Conservation (phyloP, 2,797 vertebrate genomes). For the Alfaro cultratus region DNA sequence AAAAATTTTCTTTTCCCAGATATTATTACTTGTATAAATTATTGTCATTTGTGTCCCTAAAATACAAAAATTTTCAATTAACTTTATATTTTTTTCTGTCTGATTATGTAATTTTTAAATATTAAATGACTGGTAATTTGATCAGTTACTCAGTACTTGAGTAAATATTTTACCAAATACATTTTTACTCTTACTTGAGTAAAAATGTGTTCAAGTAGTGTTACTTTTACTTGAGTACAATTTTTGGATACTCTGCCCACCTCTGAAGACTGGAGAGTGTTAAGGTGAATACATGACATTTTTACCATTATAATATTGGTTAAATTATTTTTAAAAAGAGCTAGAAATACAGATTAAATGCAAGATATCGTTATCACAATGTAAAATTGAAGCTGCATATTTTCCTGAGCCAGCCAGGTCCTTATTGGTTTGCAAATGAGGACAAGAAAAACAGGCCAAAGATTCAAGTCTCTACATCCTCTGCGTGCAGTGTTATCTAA, state of each 20-base stretch:
- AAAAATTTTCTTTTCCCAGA: too few relatives aligned
- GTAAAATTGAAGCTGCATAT: background rate
- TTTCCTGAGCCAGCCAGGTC: background rate
- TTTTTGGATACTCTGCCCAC: background rate
- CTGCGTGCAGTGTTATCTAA: slow-evolving; percentile 8
- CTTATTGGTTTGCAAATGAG: background rate
- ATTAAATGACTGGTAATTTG: too few relatives aligned
- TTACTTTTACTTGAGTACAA: too few relatives aligned
- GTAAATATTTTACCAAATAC: too few relatives aligned
- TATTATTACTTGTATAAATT: too few relatives aligned
- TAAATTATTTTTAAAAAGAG: background rate
- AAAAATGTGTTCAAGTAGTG: too few relatives aligned
- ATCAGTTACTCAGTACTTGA: too few relatives aligned
- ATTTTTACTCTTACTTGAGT: too few relatives aligned
- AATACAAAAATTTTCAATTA: too few relatives aligned
- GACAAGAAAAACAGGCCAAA: slow-evolving; percentile 7
- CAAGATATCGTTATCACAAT: background rate
- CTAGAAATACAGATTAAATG: background rate
- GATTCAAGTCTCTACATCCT: background rate
- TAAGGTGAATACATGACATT: background rate
- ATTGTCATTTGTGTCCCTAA: too few relatives aligned
- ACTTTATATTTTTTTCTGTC: too few relatives aligned
- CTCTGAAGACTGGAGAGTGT: background rate
- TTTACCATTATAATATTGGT: background rate
- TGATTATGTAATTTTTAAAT: too few relatives aligned